A percentile compares a stretch with the other conserved stretches of the same genome.
Evolutionary conservation across 1,140 invertebrate species (phyloP).

Genomic region (Orchesella cincta): DNA sequence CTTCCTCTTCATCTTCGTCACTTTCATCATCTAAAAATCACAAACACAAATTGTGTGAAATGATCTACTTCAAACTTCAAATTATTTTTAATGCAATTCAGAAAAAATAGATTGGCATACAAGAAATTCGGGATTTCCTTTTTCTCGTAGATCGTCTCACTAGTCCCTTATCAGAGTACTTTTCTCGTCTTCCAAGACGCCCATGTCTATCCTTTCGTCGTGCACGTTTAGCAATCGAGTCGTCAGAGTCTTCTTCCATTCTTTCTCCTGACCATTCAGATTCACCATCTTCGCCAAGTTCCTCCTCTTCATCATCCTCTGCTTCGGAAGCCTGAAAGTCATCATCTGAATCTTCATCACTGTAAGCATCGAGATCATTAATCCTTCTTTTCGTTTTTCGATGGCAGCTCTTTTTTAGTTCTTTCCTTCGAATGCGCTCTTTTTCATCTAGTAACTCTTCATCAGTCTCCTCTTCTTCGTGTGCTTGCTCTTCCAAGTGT

Average conservation of each 20-base stretch:
- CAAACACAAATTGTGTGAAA: neutral
- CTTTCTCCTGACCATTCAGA: slow-evolving; percentile 59
- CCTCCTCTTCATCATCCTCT: slow-evolving; percentile 53
- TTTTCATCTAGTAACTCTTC: slow-evolving; percentile 63
- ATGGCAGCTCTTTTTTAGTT: slow-evolving; percentile 38
- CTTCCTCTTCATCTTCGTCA: slow-evolving; percentile 60
- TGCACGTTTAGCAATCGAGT: slow-evolving; percentile 54
- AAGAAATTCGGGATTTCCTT: slow-evolving; percentile 59
- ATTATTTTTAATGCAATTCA: no score
- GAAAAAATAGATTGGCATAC: no score
- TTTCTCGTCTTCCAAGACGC: slow-evolving; percentile 35
- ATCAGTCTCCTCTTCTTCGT: slow-evolving; percentile 53
- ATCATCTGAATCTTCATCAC: slow-evolving; percentile 79
- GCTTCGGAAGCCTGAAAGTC: slow-evolving; percentile 72
- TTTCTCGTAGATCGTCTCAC: slow-evolving; percentile 64
- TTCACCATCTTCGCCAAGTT: slow-evolving; percentile 63
- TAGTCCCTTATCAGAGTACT: slow-evolving; percentile 51
- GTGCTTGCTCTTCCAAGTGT: slow-evolving; percentile 48
- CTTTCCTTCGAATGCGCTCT: slow-evolving; percentile 37
- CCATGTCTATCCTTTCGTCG: slow-evolving; percentile 54
- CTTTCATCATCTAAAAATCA: slow-evolving; percentile 57
- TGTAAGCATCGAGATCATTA: slow-evolving; percentile 77
- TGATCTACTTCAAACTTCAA: no score
- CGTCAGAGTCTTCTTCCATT: slow-evolving; percentile 65
- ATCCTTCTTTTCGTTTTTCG: slow-evolving; percentile 60